Conservation (phyloP, 2,113 vertebrate genomes). For the Pluvianellus socialis region DNA sequence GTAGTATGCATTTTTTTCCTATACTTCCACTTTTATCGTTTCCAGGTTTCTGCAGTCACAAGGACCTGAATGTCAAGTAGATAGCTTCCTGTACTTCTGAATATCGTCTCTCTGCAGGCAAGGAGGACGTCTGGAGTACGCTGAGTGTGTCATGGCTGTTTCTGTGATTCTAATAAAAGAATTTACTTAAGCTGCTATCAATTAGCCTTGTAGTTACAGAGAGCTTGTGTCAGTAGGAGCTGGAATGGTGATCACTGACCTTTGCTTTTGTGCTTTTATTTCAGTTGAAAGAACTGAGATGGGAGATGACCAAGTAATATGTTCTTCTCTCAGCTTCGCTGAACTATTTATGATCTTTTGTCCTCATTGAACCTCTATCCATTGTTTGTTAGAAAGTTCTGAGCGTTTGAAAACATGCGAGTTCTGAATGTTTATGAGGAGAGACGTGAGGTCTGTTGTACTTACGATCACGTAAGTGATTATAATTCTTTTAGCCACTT, state of each 20-base stretch:
- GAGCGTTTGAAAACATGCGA: background rate
- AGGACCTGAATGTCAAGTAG: background rate
- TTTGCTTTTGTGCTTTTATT: background rate
- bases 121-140: background rate
- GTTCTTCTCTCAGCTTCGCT: background rate
- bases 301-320: background rate
- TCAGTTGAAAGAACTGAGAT: background rate
- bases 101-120: background rate
- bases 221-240: background rate
- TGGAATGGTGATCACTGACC: background rate
- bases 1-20: background rate
- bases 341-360: background rate
- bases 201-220: background rate
- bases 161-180: background rate
- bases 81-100: background rate
- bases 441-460: background rate
- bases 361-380: background rate
- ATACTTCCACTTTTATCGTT: background rate
- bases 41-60: background rate
- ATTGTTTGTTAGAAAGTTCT: background rate
- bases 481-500: conserved; percentile 18
- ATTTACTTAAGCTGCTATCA: background rate
- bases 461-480: background rate
- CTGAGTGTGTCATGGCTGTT: background rate
- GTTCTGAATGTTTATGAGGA: background rate